These are phyloP conservation scores for Hydractinia symbiolongicarpus DNA, from an alignment of 30 jellyfish, hydroid and myxozoan genomes.

Conservation along the genomic window DNA sequence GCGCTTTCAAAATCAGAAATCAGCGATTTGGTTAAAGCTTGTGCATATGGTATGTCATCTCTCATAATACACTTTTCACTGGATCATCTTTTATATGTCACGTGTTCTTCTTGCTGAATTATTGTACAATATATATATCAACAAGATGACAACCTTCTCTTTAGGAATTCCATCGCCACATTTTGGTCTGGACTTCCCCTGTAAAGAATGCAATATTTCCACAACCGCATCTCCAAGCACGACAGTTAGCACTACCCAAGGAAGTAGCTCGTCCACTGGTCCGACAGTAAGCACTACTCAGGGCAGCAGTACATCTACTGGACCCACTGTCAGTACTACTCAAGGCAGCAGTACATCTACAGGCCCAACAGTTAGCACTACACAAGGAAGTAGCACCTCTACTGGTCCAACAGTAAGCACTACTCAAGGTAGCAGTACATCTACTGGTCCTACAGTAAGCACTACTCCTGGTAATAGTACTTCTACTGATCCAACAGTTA, in stretches of 20 bases:
- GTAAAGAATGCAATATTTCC: slow-evolving; percentile 45
- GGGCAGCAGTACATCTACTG: slow-evolving; percentile 2
- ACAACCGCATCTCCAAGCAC: slow-evolving; percentile 5
- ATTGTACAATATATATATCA: too few relatives aligned
- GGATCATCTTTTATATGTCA: too few relatives aligned
- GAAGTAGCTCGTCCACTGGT: not conserved
- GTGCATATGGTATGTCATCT: slow-evolving; percentile 67
- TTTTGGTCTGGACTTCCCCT: slow-evolving; percentile 86
- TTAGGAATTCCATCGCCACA: slow-evolving; percentile 95
- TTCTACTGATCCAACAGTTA: not conserved
- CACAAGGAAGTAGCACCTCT: not conserved
- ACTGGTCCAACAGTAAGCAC: not conserved
- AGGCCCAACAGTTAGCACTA: slow-evolving; percentile 15
- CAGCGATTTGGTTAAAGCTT: slow-evolving; percentile 73
- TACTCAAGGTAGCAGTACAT: not conserved
- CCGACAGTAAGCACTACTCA: slow-evolving; percentile 14
- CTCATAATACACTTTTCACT: not conserved
- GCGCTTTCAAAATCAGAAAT: slow-evolving; percentile 75
- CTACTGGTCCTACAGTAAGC: not conserved
- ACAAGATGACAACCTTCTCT: not conserved
- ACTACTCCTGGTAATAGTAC: not conserved
- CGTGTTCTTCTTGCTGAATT: too few relatives aligned
- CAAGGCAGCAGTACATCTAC: not conserved
- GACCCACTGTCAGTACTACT: slow-evolving; percentile 4
- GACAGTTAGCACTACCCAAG: not conserved